Percentiles rank a stretch among this genome's conserved stretches.
phyloP scores from a whole-genome alignment of 2,888 invertebrate genomes.

The Oeneis ivallda region DNA sequence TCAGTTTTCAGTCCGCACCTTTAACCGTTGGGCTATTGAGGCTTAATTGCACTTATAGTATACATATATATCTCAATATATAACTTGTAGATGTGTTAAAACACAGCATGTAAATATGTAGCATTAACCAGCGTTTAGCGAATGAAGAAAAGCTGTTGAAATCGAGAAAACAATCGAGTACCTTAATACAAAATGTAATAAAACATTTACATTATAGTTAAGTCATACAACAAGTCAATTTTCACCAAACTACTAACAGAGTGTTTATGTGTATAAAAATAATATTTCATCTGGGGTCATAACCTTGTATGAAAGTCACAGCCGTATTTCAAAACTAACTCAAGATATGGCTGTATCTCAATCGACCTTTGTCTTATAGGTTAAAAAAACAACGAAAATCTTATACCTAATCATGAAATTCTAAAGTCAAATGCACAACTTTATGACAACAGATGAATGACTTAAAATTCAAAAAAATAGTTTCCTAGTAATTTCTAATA shows the following conservation, averaged over 20 bases:
- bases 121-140: constrained; percentile 38
- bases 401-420: neutral
- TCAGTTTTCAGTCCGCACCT: no score
- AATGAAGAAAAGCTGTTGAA: constrained; percentile 20
- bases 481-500: constrained; percentile 45
- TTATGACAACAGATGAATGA: constrained; percentile 43
- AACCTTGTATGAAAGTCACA: constrained; percentile 30
- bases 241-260: constrained; percentile 46
- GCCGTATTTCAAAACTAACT: no score
- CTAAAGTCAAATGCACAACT: constrained; percentile 26
- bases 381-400: no score
- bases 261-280: constrained; percentile 29
- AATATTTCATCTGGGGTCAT: constrained; percentile 42
- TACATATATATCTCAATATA: constrained; percentile 8
- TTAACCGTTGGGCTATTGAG: no score
- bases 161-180: constrained; percentile 27
- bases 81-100: constrained; percentile 36
- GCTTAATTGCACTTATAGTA: constrained; percentile 36
- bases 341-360: no score
- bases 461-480: constrained; percentile 34
- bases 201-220: constrained; percentile 37
- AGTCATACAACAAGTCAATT: constrained; percentile 46
- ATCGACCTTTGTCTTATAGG: no score
- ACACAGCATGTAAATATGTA: constrained; percentile 47
- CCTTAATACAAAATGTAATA: constrained; percentile 33